A percentile compares a stretch with the other conserved stretches of the same genome.
Evolutionary conservation across 2,113 vertebrate genomes (phyloP).

Genomic region (Bos javanicus): DNA sequence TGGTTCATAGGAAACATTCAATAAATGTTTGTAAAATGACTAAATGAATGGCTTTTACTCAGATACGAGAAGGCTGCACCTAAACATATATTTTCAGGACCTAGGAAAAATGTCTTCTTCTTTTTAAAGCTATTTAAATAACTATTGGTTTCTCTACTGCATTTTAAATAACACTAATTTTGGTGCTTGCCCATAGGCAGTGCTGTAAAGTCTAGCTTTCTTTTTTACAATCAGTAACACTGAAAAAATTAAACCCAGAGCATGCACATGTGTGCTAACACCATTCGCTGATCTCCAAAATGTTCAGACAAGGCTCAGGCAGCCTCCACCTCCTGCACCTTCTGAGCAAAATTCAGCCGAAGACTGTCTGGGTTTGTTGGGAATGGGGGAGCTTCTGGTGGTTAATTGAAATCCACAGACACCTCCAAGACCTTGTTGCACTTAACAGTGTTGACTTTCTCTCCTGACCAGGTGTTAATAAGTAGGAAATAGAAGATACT

Average conservation of each 20-base stretch:
- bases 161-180: slow-evolving; percentile 29
- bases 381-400: background rate
- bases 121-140: slow-evolving; percentile 13
- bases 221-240: background rate
- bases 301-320: background rate
- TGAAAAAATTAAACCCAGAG: background rate
- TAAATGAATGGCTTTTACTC: background rate
- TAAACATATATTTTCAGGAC: background rate
- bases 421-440: background rate
- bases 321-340: background rate
- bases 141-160: background rate
- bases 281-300: background rate
- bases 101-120: background rate
- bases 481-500: background rate
- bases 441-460: slow-evolving; percentile 6
- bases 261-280: background rate
- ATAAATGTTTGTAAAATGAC: background rate
- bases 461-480: background rate
- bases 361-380: background rate
- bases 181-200: background rate
- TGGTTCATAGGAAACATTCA: background rate
- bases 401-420: slow-evolving; percentile 15
- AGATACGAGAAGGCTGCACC: background rate
- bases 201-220: background rate
- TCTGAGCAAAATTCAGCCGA: background rate